phyloP scores from a whole-genome alignment of 1,140 invertebrate species.

The Carcinoscorpius rotundicauda region DNA sequence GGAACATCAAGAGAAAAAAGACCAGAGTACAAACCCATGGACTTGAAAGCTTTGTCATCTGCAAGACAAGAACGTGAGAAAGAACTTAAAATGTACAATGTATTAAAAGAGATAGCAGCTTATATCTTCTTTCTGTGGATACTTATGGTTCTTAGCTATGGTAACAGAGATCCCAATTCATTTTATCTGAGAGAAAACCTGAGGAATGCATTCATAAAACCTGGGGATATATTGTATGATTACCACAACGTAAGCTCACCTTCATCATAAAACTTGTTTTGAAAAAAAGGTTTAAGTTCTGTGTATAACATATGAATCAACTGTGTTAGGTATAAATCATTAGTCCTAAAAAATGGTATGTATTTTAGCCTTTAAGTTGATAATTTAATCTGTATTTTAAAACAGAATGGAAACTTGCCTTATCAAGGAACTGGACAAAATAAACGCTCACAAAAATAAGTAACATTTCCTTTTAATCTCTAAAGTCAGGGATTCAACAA shows the following conservation, averaged over 20 bases:
- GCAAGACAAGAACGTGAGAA: constrained; percentile 27
- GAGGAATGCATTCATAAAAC: constrained; percentile 31
- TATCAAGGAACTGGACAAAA: too few species aligned
- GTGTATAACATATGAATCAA: too few species aligned
- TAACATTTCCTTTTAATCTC: too few species aligned
- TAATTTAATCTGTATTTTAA: too few species aligned
- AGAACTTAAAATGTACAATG: constrained; percentile 36
- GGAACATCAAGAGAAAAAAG: neutral
- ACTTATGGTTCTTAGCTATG: constrained; percentile 37
- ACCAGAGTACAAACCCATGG: constrained; percentile 14
- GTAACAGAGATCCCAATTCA: constrained; percentile 32
- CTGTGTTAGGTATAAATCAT: too few species aligned
- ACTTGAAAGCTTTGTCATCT: constrained; percentile 4
- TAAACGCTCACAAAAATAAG: too few species aligned
- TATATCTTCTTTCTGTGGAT: constrained; percentile 40
- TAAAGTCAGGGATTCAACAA: too few species aligned
- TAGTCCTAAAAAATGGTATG: too few species aligned
- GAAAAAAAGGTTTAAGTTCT: too few species aligned
- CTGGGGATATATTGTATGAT: constrained; percentile 17
- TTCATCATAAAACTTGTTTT: too few species aligned
- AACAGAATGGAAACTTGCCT: too few species aligned
- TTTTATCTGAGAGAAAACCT: constrained; percentile 33
- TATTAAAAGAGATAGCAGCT: constrained; percentile 36
- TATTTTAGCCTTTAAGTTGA: too few species aligned
- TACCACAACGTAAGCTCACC: constrained; percentile 10